Evolutionary conservation across 2,797 vertebrate genomes (phyloP).

Genomic region (Aulostomus chinensis): DNA sequence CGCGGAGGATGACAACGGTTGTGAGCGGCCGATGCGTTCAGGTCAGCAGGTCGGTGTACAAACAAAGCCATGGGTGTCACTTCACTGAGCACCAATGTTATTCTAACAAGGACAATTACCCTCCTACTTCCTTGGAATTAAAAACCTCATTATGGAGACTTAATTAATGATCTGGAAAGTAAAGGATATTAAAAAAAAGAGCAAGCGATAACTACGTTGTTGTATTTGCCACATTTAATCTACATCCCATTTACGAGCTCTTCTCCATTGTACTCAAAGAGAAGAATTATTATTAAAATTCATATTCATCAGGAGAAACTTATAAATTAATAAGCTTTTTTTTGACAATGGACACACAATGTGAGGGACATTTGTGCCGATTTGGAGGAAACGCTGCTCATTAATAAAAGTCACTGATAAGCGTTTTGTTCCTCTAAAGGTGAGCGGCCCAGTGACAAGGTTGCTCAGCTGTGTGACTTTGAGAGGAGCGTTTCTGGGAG

Average conservation of each 20-base stretch:
- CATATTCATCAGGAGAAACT: slow-evolving; percentile 6
- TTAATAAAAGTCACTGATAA: too few species aligned
- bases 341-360: too few species aligned
- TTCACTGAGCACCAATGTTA: slow-evolving; percentile 33
- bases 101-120: slow-evolving; percentile 56
- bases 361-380: too few species aligned
- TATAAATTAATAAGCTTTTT: too few species aligned
- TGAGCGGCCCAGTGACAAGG: too few species aligned
- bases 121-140: slow-evolving; percentile 48
- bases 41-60: slow-evolving; percentile 32
- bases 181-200: slow-evolving; percentile 57
- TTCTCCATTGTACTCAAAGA: slow-evolving; percentile 23
- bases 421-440: too few species aligned
- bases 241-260: slow-evolving; percentile 25
- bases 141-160: slow-evolving; percentile 53
- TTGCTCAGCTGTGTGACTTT: slow-evolving; percentile 21
- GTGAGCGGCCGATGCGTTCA: background rate
- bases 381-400: too few species aligned
- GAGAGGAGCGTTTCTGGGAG: slow-evolving; percentile 22
- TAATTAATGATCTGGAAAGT: slow-evolving; percentile 63
- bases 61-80: slow-evolving; percentile 46
- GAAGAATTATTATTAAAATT: too few species aligned
- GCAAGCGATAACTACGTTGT: slow-evolving; percentile 11
- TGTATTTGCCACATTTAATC: slow-evolving; percentile 31
- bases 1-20: slow-evolving; percentile 4